Evolutionary conservation across 2,888 invertebrate genomes (phyloP).

Genomic region (Iphiclides podalirius): DNA sequence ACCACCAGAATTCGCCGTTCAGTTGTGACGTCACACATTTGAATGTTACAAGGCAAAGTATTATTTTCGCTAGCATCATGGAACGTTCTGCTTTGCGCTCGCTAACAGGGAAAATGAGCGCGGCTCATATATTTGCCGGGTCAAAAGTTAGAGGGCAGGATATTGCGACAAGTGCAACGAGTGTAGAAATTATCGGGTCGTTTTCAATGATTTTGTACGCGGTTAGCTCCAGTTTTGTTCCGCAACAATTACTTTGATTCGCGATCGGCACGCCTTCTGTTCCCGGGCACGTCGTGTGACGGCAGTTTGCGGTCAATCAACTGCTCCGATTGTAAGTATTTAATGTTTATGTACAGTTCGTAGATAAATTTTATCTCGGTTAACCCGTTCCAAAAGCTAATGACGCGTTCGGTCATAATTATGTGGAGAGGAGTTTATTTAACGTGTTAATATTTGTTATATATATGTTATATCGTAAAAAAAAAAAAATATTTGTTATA

Average conservation of each 20-base stretch:
- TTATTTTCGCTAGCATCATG: constrained; percentile 42
- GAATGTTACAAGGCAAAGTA: constrained; percentile 38
- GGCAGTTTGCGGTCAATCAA: constrained; percentile 41
- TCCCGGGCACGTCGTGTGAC: constrained; percentile 45
- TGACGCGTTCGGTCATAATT: no score
- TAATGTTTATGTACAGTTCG: not conserved
- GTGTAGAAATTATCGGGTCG: constrained; percentile 49
- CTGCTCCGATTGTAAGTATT: constrained; percentile 24
- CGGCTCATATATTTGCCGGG: constrained; percentile 29
- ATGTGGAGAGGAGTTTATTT: no score
- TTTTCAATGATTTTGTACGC: constrained; percentile 46
- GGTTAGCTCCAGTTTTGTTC: constrained; percentile 47
- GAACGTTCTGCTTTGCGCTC: constrained; percentile 26
- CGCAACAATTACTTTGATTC: constrained; percentile 52
- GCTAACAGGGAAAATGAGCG: constrained; percentile 34
- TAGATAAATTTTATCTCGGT: not conserved
- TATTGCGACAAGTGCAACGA: constrained; percentile 44
- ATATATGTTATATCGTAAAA: not conserved
- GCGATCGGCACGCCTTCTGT: constrained; percentile 41
- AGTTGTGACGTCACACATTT: constrained; percentile 49
- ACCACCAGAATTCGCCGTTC: constrained; percentile 70
- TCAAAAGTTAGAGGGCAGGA: constrained; percentile 47
- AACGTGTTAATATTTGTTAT: no score
- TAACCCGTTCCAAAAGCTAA: no score
- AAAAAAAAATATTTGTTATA: no score